Evolutionary conservation across 2,113 vertebrate species (phyloP), one percentile per base, ranked within the genome.

Genomic region (Typhlomys cinereus): DNA sequence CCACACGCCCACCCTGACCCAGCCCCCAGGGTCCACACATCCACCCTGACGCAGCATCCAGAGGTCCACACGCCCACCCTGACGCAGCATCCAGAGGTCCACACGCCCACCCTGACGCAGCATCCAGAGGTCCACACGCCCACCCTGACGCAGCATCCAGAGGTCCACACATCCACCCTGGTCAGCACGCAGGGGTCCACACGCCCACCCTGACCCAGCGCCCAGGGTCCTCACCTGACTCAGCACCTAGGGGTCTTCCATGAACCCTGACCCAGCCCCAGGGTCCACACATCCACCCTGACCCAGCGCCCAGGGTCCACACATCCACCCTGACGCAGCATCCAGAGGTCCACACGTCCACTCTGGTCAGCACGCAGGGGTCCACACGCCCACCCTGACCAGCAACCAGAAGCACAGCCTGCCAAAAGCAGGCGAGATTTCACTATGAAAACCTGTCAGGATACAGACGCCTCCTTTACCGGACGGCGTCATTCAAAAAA

Each of bases 391-490:
- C 4, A 57, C n/a, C n/a, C 10, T 29, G 39, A 79, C n/a, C n/a
- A n/a, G n/a, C n/a, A n/a, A n/a, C n/a, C n/a, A n/a, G 15, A 50
- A 29, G 0, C 1, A 50, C 8, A n/a, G n/a, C n/a, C n/a, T n/a
- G n/a, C n/a, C n/a, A 66, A 44, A 31, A 25, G 6, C 20, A 6
- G 52, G n/a, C 11, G 52, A 13, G 17, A 41, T 4, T 4, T 39
- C 20, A 23, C 67, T 1, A 4, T 4, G 14, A 36, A 29, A 62
- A 1, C 11, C 5, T 44, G 2, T 34, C 1, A 50, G 31, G 44
- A 61, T 29, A 27, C 12, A 1, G 14, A 1, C 0, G 17, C 17
- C 31, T 14, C 14, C 12, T 27, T 79, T 59, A 15, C 17, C 18
- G 36, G 75, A n/a, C 46, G 9, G n/a, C n/a, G 3, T 18, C 7